Conservation (phyloP, 2,888 invertebrate genomes). For the Thecocarcelia acutangulata region DNA sequence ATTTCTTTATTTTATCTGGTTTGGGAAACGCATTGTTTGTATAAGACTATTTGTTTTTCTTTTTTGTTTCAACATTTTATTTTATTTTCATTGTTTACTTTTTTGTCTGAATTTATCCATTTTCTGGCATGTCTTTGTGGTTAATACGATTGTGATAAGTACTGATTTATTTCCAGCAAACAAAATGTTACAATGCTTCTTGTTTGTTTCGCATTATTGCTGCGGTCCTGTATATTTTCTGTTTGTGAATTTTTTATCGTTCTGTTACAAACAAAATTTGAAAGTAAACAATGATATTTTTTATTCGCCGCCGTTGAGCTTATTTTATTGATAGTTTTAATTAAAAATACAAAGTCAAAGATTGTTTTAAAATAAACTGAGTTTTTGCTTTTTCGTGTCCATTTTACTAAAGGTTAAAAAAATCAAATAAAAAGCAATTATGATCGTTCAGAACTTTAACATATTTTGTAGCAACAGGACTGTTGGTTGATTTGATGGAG, state of each 20-base stretch:
- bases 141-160: constrained; percentile 77
- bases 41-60: constrained; percentile 35
- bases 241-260: constrained; percentile 54
- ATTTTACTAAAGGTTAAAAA: constrained; percentile 6
- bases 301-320: constrained; percentile 15
- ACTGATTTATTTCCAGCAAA: constrained; percentile 78
- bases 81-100: constrained; percentile 69
- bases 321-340: constrained; percentile 37
- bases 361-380: background rate
- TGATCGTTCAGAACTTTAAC: too few relatives aligned
- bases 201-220: constrained; percentile 42
- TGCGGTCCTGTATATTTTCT: constrained; percentile 16
- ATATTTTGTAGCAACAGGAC: too few relatives aligned
- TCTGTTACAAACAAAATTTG: constrained; percentile 39
- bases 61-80: constrained; percentile 69
- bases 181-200: constrained; percentile 62
- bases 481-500: too few relatives aligned
- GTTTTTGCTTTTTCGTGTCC: background rate
- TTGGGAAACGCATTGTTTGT: constrained; percentile 53
- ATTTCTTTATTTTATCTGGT: constrained; percentile 53
- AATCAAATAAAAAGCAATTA: too few relatives aligned
- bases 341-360: constrained; percentile 33
- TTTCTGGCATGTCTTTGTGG: constrained; percentile 74
- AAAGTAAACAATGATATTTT: constrained; percentile 29
- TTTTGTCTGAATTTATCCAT: constrained; percentile 54